A percentile compares a stretch with the other conserved stretches of the same genome.
Evolutionary conservation across 2,797 vertebrate genomes (phyloP).

Genomic region (Chaenodraco wilsoni): DNA sequence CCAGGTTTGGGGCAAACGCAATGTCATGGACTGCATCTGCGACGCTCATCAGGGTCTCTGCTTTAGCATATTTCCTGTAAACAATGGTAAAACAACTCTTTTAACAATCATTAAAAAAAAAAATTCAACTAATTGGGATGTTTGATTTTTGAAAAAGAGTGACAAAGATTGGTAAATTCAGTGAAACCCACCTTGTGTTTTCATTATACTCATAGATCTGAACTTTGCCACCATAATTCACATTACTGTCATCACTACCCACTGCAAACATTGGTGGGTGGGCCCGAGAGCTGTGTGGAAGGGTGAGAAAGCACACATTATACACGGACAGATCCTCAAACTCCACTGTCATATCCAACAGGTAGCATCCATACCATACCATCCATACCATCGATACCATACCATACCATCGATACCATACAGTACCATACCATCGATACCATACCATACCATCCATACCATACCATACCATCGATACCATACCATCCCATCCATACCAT

Average conservation of each 20-base stretch:
- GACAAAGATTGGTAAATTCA: neutral
- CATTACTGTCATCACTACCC: conserved; percentile 95
- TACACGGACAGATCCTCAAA: neutral
- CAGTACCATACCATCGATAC: too few species aligned
- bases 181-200: conserved; percentile 88
- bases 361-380: too few species aligned
- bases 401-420: too few species aligned
- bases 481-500: too few species aligned
- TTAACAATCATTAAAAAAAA: neutral
- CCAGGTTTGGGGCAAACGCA: conserved; percentile 96
- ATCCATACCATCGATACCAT: too few species aligned
- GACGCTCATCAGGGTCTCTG: conserved; percentile 95
- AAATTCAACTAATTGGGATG: neutral
- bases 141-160: neutral
- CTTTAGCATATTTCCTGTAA: conserved; percentile 94
- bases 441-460: too few species aligned
- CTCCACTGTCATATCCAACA: neutral
- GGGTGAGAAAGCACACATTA: neutral
- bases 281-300: conserved; percentile 87
- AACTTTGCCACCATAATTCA: conserved; percentile 93
- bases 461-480: too few species aligned
- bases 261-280: conserved; percentile 98
- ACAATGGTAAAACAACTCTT: neutral
- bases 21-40: conserved; percentile 97
- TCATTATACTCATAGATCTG: conserved; percentile 99